Conservation (phyloP, 2,888 invertebrate species). For the Parasteatoda lunata region DNA sequence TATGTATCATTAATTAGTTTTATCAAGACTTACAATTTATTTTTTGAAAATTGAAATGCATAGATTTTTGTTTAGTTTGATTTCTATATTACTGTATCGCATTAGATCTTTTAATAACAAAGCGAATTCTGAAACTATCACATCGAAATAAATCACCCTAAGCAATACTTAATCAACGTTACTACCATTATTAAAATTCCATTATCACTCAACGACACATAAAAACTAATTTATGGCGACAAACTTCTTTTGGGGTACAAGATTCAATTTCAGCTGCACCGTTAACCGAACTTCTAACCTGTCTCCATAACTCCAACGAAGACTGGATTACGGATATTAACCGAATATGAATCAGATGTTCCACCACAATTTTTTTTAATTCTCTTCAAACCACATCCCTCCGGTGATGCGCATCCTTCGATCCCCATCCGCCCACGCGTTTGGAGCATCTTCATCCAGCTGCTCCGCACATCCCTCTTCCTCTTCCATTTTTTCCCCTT, state of each 20-base stretch:
- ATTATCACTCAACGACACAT: background rate
- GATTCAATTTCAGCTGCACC: background rate
- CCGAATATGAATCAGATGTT: constrained; percentile 1
- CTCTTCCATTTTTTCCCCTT: background rate
- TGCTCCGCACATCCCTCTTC: background rate
- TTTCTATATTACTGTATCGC: too few species aligned
- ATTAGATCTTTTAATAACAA: too few species aligned
- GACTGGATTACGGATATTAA: background rate
- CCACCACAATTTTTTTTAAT: background rate
- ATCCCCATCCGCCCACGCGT: background rate
- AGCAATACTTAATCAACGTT: too few species aligned
- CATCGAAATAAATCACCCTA: too few species aligned
- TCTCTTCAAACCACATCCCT: background rate
- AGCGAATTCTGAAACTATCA: too few species aligned
- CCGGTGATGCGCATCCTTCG: constrained; percentile 11
- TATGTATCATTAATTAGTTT: too few species aligned
- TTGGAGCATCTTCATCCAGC: background rate
- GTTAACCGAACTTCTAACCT: background rate
- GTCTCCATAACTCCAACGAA: background rate
- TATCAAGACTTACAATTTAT: too few species aligned
- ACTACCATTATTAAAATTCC: too few species aligned
- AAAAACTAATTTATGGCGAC: background rate
- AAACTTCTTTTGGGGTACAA: background rate
- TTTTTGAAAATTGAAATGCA: too few species aligned
- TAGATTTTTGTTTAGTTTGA: too few species aligned